Evolutionary conservation across 2,113 vertebrate species (phyloP), one percentile per base, ranked within the genome.

Genomic region (Phycodurus eques): DNA sequence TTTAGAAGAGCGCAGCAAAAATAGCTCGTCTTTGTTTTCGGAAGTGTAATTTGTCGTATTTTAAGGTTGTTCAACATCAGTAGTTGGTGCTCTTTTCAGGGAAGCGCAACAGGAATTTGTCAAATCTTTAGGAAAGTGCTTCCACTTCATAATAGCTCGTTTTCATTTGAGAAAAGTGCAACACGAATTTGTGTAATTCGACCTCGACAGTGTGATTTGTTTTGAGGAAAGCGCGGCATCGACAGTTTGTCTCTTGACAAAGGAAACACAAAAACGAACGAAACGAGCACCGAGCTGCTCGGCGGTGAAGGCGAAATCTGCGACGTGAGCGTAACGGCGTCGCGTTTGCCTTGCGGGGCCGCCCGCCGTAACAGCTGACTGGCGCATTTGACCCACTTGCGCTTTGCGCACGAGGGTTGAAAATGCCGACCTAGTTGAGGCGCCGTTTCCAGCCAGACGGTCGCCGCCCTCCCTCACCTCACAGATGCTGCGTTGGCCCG

Each of bases 401-500:
- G 65, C 74, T 88, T 89, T 85, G 77, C 88, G 85, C 85, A 86
- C 75, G 85, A 79, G 79, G 85, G 91, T 90, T 90, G 90, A 89
- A 86, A 90, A 86, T 79, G 80, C 85, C 89, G 91, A 89, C 90
- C 90, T 90, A 91, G 86, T 90, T 91, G 82, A 88, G 84, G 84
- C 68, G 57, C 54, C 72, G 20, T 87, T 87, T 87, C 87, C 67
- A 72, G 66, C 17, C 15, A 86, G 78, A 82, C 76, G 83, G 86
- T 85, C 67, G 72, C 78, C 83, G 83, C 20, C 27, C 46, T 46
- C 61, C 39, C 39, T n/a, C 35, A 11, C 19, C 9, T n/a, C 63
- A 67, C 70, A 33, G 13, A 72, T 68, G 43, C 33, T 7, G 43
- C 27, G 12, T 17, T 22, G 9, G 20, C 10, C 10, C 8, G n/a